Evolutionary conservation across 2,113 vertebrate species (phyloP).

Genomic region (Trichechus manatus): DNA sequence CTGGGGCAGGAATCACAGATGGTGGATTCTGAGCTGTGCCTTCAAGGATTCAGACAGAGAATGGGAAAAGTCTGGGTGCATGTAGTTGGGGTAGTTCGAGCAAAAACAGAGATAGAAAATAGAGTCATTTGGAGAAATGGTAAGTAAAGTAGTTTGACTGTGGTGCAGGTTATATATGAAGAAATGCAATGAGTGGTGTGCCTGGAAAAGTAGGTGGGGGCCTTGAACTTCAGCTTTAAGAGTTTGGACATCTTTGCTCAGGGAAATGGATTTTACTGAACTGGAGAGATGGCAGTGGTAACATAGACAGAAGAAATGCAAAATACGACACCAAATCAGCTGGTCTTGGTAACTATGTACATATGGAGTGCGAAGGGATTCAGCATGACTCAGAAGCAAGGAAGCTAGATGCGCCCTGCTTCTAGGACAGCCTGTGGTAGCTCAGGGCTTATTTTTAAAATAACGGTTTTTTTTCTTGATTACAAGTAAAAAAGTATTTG

Average conservation of each 20-base stretch:
- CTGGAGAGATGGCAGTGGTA: neutral
- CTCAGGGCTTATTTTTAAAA: neutral
- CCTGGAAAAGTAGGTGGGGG: too few relatives aligned
- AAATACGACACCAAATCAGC: neutral
- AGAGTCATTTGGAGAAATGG: neutral
- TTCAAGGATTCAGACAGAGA: neutral
- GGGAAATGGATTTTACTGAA: neutral
- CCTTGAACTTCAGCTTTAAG: neutral
- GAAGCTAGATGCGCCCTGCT: neutral
- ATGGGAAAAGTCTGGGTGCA: neutral
- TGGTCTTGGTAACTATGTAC: neutral
- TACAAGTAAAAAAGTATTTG: neutral
- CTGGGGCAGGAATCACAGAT: neutral
- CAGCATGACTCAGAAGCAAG: fast-evolving
- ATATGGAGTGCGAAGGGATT: fast-evolving
- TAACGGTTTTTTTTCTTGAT: neutral
- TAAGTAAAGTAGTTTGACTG: neutral
- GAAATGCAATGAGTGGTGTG: fast-evolving
- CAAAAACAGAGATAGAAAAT: neutral
- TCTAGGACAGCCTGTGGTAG: neutral
- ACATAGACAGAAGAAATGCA: neutral
- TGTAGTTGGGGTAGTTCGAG: neutral
- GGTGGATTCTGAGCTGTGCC: neutral
- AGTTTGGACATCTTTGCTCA: too few relatives aligned
- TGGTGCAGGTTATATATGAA: neutral